phyloP scores from a whole-genome alignment of 2,888 invertebrate species.

The Troides aeacus region DNA sequence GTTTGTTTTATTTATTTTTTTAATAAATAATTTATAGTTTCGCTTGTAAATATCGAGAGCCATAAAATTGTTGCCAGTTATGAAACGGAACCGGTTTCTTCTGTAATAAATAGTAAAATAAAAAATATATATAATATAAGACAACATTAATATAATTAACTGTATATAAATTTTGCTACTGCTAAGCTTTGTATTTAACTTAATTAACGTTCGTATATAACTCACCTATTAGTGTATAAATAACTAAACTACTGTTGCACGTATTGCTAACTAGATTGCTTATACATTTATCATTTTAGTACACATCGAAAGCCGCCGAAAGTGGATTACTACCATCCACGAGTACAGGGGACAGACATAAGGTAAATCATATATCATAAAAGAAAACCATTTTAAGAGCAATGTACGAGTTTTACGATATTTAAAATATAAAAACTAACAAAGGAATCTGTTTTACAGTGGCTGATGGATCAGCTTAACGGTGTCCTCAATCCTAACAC shows the following conservation, averaged over 20 bases:
- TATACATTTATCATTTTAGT: background rate
- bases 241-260: background rate
- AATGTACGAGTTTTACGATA: background rate
- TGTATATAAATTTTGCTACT: too few species aligned
- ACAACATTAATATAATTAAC: too few species aligned
- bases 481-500: background rate
- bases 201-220: too few species aligned
- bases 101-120: too few species aligned
- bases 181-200: too few species aligned
- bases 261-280: background rate
- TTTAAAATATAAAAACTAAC: background rate
- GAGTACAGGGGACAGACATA: background rate
- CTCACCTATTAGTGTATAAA: background rate
- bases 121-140: too few species aligned
- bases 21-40: too few species aligned
- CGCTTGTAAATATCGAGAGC: too few species aligned
- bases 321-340: background rate
- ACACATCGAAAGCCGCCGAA: background rate
- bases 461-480: background rate
- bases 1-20: too few species aligned
- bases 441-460: background rate
- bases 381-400: background rate
- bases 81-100: too few species aligned
- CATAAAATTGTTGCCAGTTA: too few species aligned
- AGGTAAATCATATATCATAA: background rate